phyloP scores from a whole-genome alignment of 2,797 vertebrate species.

The Anabacerthia variegaticeps region DNA sequence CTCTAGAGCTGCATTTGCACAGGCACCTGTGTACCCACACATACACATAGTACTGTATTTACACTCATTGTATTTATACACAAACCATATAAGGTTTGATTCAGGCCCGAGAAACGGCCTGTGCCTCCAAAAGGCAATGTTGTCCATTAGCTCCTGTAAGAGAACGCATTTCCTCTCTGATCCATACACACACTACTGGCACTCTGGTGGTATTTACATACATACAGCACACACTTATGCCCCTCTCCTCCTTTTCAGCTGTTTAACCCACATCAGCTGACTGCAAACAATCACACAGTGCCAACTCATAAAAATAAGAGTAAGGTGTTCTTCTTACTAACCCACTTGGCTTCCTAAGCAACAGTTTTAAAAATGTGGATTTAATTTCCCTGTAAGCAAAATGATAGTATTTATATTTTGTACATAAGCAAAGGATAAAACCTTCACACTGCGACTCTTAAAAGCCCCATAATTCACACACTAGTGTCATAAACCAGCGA shows the following conservation, averaged over 20 bases:
- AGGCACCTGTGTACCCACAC: fast-evolving
- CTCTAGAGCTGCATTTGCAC: not conserved
- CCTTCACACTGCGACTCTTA: not conserved
- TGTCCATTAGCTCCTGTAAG: not conserved
- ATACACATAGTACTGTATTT: fast-evolving
- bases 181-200: not conserved
- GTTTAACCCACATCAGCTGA: not conserved
- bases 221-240: fast-evolving
- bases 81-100: not conserved
- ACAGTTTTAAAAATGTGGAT: not conserved
- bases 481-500: not conserved
- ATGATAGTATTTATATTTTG: not conserved
- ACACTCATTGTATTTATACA: not conserved
- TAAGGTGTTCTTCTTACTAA: not conserved
- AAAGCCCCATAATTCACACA: constrained; percentile 5
- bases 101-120: not conserved
- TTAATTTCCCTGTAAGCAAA: not conserved
- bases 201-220: not conserved
- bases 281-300: not conserved
- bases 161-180: not conserved
- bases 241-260: not conserved
- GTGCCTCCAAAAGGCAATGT: not conserved
- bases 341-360: not conserved
- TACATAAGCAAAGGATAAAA: constrained; percentile 1
- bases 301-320: not conserved